Percentiles rank a stretch among this genome's conserved stretches.
Evolutionary conservation across 1,140 invertebrate species (phyloP).

Genomic region (Campoletis sonorensis): DNA sequence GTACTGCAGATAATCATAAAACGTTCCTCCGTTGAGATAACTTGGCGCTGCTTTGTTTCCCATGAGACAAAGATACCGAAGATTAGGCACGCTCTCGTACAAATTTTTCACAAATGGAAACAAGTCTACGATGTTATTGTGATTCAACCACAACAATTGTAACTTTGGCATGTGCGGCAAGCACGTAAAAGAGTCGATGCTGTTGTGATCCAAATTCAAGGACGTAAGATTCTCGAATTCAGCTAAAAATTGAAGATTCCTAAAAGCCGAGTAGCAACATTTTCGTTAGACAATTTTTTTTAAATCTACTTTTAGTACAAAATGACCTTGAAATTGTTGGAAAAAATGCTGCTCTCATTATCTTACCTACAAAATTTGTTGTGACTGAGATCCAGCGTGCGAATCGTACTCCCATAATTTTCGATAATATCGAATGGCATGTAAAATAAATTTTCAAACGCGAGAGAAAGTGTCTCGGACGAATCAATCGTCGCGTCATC

Average conservation of each 20-base stretch:
- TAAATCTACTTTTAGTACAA: neutral
- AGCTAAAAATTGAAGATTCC: constrained; percentile 82
- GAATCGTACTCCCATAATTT: constrained; percentile 64
- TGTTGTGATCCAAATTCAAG: constrained; percentile 86
- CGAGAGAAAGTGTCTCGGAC: constrained; percentile 66
- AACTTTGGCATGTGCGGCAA: constrained; percentile 83
- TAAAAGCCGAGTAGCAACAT: constrained; percentile 69
- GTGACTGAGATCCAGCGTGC: constrained; percentile 83
- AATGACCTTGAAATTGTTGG: too few species aligned
- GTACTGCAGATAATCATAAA: constrained; percentile 87
- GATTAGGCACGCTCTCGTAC: constrained; percentile 80
- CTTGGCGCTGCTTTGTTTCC: constrained; percentile 86
- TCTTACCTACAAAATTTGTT: constrained; percentile 83
- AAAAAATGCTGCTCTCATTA: neutral
- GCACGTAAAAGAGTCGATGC: constrained; percentile 80
- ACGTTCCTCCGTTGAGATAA: constrained; percentile 85
- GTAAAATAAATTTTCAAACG: constrained; percentile 69
- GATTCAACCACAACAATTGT: constrained; percentile 87
- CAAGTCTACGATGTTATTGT: constrained; percentile 84
- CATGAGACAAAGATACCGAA: constrained; percentile 85
- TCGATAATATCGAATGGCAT: constrained; percentile 72
- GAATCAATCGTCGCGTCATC: constrained; percentile 55
- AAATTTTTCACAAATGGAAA: constrained; percentile 84
- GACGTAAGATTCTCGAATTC: constrained; percentile 83
- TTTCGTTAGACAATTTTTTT: constrained; percentile 29